These are phyloP conservation scores for Manacus vitellinus DNA, from an alignment of 2,113 vertebrate genomes.

Conservation along the genomic window DNA sequence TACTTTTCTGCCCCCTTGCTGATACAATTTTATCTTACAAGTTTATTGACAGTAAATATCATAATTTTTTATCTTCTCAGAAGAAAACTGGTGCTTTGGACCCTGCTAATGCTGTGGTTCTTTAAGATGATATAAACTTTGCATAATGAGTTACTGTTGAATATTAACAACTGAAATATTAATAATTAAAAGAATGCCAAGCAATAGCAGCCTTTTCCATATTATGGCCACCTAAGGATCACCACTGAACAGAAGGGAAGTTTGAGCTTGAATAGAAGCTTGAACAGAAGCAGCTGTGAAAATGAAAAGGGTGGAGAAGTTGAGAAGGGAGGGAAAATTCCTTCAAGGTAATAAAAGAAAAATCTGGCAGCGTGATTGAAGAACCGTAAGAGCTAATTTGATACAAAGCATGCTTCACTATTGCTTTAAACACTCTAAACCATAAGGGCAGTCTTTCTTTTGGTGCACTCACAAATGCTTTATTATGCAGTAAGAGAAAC, in stretches of 20 bases:
- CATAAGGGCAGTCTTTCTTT: neutral
- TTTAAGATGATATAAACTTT: conserved; percentile 6
- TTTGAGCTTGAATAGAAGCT: neutral
- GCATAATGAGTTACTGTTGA: neutral
- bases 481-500: neutral
- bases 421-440: neutral
- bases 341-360: neutral
- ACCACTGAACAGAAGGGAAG: neutral
- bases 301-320: neutral
- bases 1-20: conserved; percentile 54
- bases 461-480: neutral
- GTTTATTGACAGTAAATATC: conserved; percentile 57
- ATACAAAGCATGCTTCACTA: neutral
- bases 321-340: neutral
- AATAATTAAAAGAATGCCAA: neutral
- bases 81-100: conserved; percentile 16
- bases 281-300: neutral
- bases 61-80: conserved; percentile 10
- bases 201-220: neutral
- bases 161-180: conserved; percentile 38
- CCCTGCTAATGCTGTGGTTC: neutral
- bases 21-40: conserved; percentile 44
- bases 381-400: neutral
- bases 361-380: neutral
- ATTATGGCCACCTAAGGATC: neutral